Percentiles rank a stretch among this genome's conserved stretches.
phyloP scores from a whole-genome alignment of 2,888 invertebrate genomes.

The Antitype chi region DNA sequence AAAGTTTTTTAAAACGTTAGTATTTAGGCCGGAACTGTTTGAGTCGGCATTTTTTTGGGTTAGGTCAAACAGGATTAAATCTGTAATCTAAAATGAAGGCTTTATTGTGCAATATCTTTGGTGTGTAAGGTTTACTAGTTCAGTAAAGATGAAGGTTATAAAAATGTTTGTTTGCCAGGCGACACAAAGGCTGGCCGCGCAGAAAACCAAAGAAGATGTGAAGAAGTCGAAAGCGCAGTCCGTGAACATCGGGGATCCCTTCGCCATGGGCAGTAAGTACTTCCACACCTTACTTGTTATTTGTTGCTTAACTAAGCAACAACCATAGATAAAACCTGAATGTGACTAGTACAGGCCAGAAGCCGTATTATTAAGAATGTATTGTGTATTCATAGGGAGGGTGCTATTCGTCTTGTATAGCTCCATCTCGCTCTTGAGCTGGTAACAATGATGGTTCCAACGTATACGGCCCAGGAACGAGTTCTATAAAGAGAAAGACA shows the following conservation, averaged over 20 bases:
- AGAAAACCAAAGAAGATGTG: conserved; percentile 97
- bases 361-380: background rate
- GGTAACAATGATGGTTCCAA: background rate
- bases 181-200: conserved; percentile 96
- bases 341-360: background rate
- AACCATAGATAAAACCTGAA: background rate
- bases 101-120: background rate
- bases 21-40: background rate
- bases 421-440: background rate
- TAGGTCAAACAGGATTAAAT: too few relatives aligned
- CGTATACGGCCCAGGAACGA: too few relatives aligned
- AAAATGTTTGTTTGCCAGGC: conserved; percentile 86
- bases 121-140: background rate
- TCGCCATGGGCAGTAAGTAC: conserved; percentile 84
- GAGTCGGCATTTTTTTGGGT: background rate
- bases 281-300: background rate
- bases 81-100: background rate
- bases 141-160: background rate
- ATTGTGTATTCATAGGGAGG: too few relatives aligned
- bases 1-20: background rate
- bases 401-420: background rate
- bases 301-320: background rate
- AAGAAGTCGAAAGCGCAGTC: conserved; percentile 93
- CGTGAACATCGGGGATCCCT: conserved; percentile 88
- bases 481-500: background rate